These are phyloP conservation scores for Stictonetta naevosa DNA, from an alignment of 2,113 vertebrate genomes.

Conservation along the genomic window DNA sequence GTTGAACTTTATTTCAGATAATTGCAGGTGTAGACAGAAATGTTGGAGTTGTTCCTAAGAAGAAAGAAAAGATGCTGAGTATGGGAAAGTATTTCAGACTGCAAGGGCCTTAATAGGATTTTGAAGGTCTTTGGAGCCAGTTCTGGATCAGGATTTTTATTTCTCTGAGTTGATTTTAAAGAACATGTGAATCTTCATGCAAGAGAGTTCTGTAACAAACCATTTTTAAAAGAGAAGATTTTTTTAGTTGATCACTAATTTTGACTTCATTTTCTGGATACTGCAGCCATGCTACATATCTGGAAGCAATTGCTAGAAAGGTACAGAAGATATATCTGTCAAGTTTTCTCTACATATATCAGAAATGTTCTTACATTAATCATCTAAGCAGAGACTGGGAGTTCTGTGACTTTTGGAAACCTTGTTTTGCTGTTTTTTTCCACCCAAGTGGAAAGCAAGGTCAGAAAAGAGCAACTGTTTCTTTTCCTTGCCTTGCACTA, in stretches of 20 bases:
- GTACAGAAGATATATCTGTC: constrained; percentile 10
- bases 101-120: not conserved
- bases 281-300: not conserved
- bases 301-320: constrained; percentile 33
- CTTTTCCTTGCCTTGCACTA: not conserved
- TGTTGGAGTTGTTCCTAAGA: not conserved
- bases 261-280: not conserved
- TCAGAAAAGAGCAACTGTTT: not conserved
- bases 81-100: not conserved
- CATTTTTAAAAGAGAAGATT: not conserved
- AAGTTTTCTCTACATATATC: constrained; percentile 10
- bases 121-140: not conserved
- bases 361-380: not conserved
- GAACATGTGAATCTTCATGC: not conserved
- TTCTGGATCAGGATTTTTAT: not conserved
- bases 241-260: not conserved
- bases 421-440: not conserved
- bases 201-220: not conserved
- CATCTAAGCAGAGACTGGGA: not conserved
- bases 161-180: not conserved
- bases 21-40: constrained; percentile 42
- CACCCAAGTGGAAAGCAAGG: not conserved
- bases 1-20: constrained; percentile 36
- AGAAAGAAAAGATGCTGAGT: not conserved
- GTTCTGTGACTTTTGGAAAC: not conserved